Evolutionary conservation across 2,888 invertebrate species (phyloP), one percentile per base, ranked within the genome.

Genomic region (Hyppa rectilinea): DNA sequence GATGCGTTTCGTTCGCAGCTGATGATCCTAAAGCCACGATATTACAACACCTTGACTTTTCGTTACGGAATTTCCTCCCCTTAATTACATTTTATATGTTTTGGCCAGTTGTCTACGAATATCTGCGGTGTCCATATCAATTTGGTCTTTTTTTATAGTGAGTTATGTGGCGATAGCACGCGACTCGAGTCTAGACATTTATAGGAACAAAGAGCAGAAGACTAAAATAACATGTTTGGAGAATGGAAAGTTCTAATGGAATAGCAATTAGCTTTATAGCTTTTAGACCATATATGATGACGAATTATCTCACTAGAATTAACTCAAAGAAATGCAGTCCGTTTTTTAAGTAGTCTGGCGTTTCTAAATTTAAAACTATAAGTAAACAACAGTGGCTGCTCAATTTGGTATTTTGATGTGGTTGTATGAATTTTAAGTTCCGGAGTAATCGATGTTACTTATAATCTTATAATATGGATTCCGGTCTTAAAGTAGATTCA

Each of bases 21-120:
- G 93, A 92, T 91, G 87, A 87, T 87, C 86, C 87, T 86, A 85
- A 87, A 84, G 86, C 85, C 82, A 84, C 83, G 83, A 86, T 85
- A 85, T 84, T 76, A 84, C 85, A 87, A 90, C 93, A 93, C 93
- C 93, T 93, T 93, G 93, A 90, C 90, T 91, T 90, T 93, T 92
- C 90, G 92, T 92, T 93, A 91, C 90, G 91, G 92, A 92, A 92
- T 92, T 92, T 91, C 92, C 90, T 91, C 88, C 87, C 87, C 88
- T 87, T 93, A 93, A 93, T 93, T 93, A 91, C 85, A 85, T 87
- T 87, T 88, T 86, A 86, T 87, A 87, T 79, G 84, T 82, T 86
- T 85, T 80, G 82, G 76, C 78, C 85, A 85, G 80, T 83, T 81
- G 82, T 82, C 79, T 83, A 83, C 81, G 82, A 86, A 87, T 85